These are phyloP conservation scores for Conus betulinus DNA, from an alignment of 1,140 invertebrate genomes.

Conservation along the genomic window DNA sequence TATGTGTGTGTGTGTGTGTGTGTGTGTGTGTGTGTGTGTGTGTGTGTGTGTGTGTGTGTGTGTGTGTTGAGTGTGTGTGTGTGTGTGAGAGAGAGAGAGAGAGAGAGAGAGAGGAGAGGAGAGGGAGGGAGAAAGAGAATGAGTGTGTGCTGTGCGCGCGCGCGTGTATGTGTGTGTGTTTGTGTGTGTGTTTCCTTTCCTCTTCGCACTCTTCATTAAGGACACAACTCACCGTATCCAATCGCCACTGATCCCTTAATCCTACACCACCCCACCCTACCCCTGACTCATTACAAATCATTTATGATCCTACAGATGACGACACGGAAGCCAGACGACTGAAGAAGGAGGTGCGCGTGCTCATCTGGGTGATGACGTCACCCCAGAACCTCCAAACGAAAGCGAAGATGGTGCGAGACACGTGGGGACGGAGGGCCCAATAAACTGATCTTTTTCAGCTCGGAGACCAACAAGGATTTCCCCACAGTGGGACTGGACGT, in stretches of 20 bases:
- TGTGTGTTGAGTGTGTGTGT: no score
- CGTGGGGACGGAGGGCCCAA: constrained; percentile 97
- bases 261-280: not conserved
- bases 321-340: constrained; percentile 83
- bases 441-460: constrained; percentile 71
- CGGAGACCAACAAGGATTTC: constrained; percentile 59
- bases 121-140: no score
- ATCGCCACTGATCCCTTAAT: not conserved
- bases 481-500: constrained; percentile 66
- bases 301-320: constrained; percentile 68
- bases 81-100: no score
- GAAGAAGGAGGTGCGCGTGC: constrained; percentile 81
- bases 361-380: constrained; percentile 97
- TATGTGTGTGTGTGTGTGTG: no score
- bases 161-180: no score
- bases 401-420: constrained; percentile 93
- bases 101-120: no score
- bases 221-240: not conserved
- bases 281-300: not conserved
- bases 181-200: not conserved
- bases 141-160: no score
- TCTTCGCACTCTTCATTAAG: no score
- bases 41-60: no score
- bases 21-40: no score
- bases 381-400: constrained; percentile 92